Base-by-base conservation (phyloP, 1,140 invertebrate genomes). In the Sycophila sp. region DNA sequence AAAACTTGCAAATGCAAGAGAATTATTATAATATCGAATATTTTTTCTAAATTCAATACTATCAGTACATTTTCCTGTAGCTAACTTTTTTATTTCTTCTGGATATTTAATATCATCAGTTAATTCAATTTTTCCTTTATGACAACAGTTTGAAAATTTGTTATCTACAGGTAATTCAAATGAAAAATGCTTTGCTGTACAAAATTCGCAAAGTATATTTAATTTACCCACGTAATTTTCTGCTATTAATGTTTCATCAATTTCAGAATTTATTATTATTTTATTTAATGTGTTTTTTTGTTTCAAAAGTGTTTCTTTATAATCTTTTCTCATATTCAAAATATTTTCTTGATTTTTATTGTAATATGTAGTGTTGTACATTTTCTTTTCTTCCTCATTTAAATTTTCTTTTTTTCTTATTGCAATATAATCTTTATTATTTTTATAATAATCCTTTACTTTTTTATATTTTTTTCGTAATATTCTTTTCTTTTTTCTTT, bases 1-100 rank as follows among this genome's bases (percentile, higher is more conserved):
- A 40, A 59, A 38, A 38, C 34, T 38, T 24, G 56, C 56, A 40
- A 59, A 59, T 8, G 56, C 56, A 40, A 59, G 24, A 38, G 56
- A 7, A 40, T 59, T 40, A 59, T 59, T 59, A 13, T 59, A 59
- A 5, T n/a, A 10, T 10, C 47, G 2, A 26, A 51, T 11, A 26
- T 26, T 51, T 51, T 51, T 24, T 26, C 47, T 19, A 51, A 26
- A 51, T 10, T 51, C 15, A 51, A 51, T 26, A 51, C 19, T 51
- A 8, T 51, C 24, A 7, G 24, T 11, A 3, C 22, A 26, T 26
- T 3, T 2, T 10, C 24, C 47, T 4, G 47, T 51, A 26, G 47
- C 47, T 42, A 42, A 42, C 4, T 15, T 4, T n/a, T 42, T 42
- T 42, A 42, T 15, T 42, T 42, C 3, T 42, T 42, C n/a, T n/a